phyloP scores from a whole-genome alignment of 2,797 vertebrate species.

The Melanotaenia nigrans region DNA sequence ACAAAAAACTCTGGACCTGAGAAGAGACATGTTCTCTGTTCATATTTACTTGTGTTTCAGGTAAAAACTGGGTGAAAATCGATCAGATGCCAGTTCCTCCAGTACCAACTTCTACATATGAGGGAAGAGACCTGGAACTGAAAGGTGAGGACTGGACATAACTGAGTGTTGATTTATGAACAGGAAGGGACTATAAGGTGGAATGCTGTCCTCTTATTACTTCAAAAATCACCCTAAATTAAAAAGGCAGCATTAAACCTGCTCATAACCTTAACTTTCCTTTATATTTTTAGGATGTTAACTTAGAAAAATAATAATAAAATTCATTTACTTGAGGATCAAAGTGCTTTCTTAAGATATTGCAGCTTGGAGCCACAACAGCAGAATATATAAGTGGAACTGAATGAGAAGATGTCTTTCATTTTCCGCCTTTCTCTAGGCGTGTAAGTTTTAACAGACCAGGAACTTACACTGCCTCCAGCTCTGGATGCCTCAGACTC shows the following conservation, averaged over 20 bases:
- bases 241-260: background rate
- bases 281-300: background rate
- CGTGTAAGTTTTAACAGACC: slow-evolving; percentile 76
- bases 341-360: slow-evolving; percentile 26
- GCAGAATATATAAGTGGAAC: slow-evolving; percentile 35
- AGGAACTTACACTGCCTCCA: slow-evolving; percentile 56
- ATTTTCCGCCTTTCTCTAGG: slow-evolving; percentile 70
- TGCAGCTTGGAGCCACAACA: slow-evolving; percentile 35
- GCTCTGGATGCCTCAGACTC: slow-evolving; percentile 56
- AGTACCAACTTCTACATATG: slow-evolving; percentile 71
- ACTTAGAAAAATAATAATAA: background rate
- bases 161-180: background rate
- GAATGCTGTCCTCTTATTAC: background rate
- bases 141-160: slow-evolving; percentile 72
- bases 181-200: background rate
- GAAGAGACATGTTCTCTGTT: too few species aligned
- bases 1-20: too few species aligned
- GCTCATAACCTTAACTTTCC: background rate
- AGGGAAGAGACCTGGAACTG: slow-evolving; percentile 73
- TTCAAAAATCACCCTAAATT: too few species aligned
- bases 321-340: slow-evolving; percentile 3
- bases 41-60: slow-evolving; percentile 50
- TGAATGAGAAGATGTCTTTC: slow-evolving; percentile 68
- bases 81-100: slow-evolving; percentile 70
- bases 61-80: slow-evolving; percentile 74